phyloP scores from a whole-genome alignment of 2,888 invertebrate species.

The Apotomis betuletana region DNA sequence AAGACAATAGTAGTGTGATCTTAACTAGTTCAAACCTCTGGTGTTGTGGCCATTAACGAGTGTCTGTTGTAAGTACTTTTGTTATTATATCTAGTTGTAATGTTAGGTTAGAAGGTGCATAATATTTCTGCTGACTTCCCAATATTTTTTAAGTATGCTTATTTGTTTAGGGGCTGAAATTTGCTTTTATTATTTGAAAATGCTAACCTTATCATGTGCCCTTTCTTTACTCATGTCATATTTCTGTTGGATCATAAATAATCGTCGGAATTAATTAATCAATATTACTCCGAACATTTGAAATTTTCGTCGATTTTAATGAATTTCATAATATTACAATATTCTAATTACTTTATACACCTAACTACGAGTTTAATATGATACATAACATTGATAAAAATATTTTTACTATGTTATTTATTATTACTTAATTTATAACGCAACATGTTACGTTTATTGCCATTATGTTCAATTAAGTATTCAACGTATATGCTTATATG shows the following conservation, averaged over 20 bases:
- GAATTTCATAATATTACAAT: constrained; percentile 12
- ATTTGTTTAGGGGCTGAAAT: constrained; percentile 74
- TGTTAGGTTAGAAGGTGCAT: constrained; percentile 79
- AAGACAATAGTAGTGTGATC: constrained; percentile 33
- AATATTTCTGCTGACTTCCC: constrained; percentile 74
- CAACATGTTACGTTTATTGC: constrained; percentile 1
- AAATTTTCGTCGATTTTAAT: constrained; percentile 5
- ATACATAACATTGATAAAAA: constrained; percentile 3
- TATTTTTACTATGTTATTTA: constrained; percentile 5
- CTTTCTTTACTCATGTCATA: constrained; percentile 36
- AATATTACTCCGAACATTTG: constrained; percentile 30
- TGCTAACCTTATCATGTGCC: constrained; percentile 46
- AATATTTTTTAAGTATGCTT: constrained; percentile 69
- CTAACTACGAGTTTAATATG: background rate
- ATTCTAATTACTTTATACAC: background rate
- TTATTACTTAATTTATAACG: background rate
- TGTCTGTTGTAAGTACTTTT: constrained; percentile 66
- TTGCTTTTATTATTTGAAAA: constrained; percentile 70
- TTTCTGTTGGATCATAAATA: constrained; percentile 20
- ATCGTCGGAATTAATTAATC: constrained; percentile 36
- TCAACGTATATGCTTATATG: constrained; percentile 18
- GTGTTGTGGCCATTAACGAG: constrained; percentile 23
- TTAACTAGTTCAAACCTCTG: constrained; percentile 1
- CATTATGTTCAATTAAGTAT: constrained; percentile 31
- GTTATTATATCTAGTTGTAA: constrained; percentile 54